Conservation (phyloP, 2,113 vertebrate species). For the Chiloscyllium plagiosum region DNA sequence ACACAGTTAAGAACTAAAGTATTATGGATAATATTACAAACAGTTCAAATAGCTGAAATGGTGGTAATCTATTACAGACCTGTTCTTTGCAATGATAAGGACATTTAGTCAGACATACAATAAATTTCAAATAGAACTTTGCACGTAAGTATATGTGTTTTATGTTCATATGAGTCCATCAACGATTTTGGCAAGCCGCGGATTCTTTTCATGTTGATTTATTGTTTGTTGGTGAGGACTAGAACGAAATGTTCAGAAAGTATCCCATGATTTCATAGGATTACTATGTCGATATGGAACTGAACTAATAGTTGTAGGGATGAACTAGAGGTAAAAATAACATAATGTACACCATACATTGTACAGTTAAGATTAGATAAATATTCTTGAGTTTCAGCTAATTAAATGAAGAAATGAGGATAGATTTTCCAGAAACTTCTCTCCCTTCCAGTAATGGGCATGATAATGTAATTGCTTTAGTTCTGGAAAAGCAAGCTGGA, state of each 20-base stretch:
- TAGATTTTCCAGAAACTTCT: not conserved
- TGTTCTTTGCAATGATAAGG: not conserved
- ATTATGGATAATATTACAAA: not conserved
- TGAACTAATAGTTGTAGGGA: not conserved
- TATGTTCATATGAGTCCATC: not conserved
- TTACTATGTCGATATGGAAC: not conserved
- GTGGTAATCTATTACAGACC: not conserved
- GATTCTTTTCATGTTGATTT: constrained; percentile 20
- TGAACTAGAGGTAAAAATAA: not conserved
- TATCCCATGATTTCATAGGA: not conserved
- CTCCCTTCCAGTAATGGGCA: not conserved
- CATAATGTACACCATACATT: not conserved
- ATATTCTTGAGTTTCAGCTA: not conserved
- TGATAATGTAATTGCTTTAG: not conserved
- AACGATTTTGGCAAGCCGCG: not conserved
- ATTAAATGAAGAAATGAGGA: not conserved
- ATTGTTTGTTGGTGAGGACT: not conserved
- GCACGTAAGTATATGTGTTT: not conserved
- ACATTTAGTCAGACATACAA: not conserved
- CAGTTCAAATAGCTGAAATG: not conserved
- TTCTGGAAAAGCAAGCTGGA: not conserved
- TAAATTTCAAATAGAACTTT: not conserved
- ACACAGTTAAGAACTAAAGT: not conserved
- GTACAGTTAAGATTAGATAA: not conserved
- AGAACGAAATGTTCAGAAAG: not conserved